Conservation (phyloP, 2,113 vertebrate genomes). For the Mesocricetus auratus region DNA sequence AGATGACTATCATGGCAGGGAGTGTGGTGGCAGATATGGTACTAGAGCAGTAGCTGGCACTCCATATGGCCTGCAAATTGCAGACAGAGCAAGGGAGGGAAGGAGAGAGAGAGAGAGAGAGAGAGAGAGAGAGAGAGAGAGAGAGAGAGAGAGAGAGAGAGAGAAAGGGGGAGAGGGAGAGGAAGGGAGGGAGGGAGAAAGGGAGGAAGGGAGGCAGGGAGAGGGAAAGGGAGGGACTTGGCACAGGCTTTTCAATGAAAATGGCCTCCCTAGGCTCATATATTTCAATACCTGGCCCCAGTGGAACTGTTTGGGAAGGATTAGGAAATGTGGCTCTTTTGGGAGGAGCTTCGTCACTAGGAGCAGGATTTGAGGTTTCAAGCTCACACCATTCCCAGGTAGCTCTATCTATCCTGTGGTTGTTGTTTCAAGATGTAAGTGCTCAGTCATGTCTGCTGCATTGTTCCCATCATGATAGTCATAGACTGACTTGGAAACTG, state of each 20-base stretch:
- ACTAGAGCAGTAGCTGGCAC: neutral
- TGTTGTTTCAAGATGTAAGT: neutral
- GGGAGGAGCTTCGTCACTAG: too few relatives aligned
- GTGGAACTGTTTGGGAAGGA: neutral
- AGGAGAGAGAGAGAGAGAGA: neutral
- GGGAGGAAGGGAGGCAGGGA: neutral
- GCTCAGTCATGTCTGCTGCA: neutral
- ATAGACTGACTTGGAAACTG: neutral
- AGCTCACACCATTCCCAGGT: neutral
- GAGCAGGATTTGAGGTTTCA: neutral
- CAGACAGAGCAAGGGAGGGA: neutral
- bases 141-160: neutral
- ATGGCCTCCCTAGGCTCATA: neutral
- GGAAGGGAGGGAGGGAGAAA: neutral
- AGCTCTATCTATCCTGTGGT: neutral
- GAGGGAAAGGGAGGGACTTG: neutral
- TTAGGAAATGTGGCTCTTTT: neutral
- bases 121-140: too few relatives aligned
- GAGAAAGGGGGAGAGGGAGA: too few relatives aligned
- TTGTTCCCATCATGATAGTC: neutral
- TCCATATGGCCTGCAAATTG: neutral
- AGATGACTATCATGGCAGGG: neutral
- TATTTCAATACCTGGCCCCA: neutral
- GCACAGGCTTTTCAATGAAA: neutral
- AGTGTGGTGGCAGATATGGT: neutral